These are phyloP conservation scores for Cheirogaleus medius DNA, from an alignment of 2,113 vertebrate species.

Conservation along the genomic window DNA sequence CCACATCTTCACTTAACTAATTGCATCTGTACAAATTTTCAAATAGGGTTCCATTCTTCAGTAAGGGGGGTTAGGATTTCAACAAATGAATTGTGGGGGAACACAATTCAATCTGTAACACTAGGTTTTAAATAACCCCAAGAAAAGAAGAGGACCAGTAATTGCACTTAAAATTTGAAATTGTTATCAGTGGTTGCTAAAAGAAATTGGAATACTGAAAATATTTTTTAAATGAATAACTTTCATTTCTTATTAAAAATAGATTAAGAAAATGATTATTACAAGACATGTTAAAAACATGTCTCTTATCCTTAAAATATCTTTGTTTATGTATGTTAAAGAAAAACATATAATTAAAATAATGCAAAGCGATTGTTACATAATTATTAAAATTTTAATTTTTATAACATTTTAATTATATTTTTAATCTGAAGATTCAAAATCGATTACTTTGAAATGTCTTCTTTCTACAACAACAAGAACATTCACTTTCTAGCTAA, in stretches of 20 bases:
- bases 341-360: constrained; percentile 20
- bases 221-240: neutral
- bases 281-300: neutral
- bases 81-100: neutral
- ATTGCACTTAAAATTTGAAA: neutral
- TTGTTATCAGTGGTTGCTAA: neutral
- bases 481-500: neutral
- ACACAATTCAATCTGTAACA: neutral
- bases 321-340: neutral
- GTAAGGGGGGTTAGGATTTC: neutral
- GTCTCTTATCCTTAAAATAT: neutral
- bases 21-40: neutral
- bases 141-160: neutral
- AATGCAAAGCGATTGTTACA: neutral
- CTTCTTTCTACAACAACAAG: neutral
- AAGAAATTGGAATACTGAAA: neutral
- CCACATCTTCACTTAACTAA: neutral
- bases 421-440: neutral
- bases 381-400: constrained; percentile 14
- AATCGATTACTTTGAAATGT: neutral
- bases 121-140: neutral
- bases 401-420: neutral
- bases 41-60: neutral
- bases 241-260: neutral
- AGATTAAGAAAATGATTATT: neutral